Percentiles rank a stretch among this genome's conserved stretches.
Evolutionary conservation across 2,888 invertebrate species (phyloP).

Genomic region (Stenodema calcarata): DNA sequence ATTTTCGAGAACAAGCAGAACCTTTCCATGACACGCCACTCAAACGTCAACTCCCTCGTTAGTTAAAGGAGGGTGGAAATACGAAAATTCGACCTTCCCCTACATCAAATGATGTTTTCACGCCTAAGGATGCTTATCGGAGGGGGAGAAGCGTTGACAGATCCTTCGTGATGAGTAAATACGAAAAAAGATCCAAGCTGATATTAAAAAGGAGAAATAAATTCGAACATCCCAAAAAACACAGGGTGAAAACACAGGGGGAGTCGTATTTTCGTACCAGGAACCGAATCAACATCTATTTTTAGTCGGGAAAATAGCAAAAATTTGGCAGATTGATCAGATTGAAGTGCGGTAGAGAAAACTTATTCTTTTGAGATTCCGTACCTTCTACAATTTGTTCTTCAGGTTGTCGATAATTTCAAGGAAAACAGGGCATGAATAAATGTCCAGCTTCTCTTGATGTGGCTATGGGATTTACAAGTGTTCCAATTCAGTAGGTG

Average conservation of each 20-base stretch:
- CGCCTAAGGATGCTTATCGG: neutral
- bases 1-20: neutral
- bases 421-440: no score
- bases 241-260: neutral
- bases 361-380: no score
- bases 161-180: neutral
- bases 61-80: neutral
- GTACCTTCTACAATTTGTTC: no score
- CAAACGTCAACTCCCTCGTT: slow-evolving; percentile 33
- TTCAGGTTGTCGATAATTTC: no score
- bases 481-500: no score
- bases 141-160: neutral
- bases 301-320: neutral
- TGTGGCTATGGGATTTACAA: no score
- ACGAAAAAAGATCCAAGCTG: neutral
- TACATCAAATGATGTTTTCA: neutral
- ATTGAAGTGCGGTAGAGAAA: no score
- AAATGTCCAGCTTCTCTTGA: no score
- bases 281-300: neutral
- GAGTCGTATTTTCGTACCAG: neutral
- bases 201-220: neutral
- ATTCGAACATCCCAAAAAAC: neutral
- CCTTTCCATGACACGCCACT: slow-evolving; percentile 28
- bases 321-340: no score
- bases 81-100: neutral